A percentile compares a stretch with the other conserved stretches of the same genome.
These are phyloP conservation scores for Strongylocentrotus purpuratus DNA, from an alignment of 35 echinoderm and acorn worm genomes.

Conservation along the genomic window DNA sequence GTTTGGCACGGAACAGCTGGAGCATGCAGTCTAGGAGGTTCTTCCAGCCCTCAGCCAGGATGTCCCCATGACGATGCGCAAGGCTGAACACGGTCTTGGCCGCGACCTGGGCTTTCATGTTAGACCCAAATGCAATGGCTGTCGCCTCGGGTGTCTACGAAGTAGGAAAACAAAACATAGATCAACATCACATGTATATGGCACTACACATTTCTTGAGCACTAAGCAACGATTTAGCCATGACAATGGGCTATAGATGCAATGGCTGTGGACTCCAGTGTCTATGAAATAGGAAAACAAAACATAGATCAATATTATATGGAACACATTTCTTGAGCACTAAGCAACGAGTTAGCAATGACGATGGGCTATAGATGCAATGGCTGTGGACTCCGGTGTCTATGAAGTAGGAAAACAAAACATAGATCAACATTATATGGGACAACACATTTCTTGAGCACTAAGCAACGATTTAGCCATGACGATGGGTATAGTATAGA, in stretches of 20 bases:
- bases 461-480: slow-evolving; percentile 86
- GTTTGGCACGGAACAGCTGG: slow-evolving; percentile 91
- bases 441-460: slow-evolving; percentile 91
- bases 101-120: slow-evolving; percentile 90
- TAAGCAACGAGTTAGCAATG: slow-evolving; percentile 87
- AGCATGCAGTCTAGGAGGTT: slow-evolving; percentile 98
- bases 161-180: background rate
- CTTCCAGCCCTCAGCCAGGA: slow-evolving; percentile 96
- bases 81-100: slow-evolving; percentile 96
- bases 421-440: too few species aligned
- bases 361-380: slow-evolving; percentile 88
- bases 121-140: slow-evolving; percentile 82
- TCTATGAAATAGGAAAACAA: slow-evolving; percentile 35
- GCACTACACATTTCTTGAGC: slow-evolving; percentile 88
- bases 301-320: too few species aligned
- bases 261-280: slow-evolving; percentile 76
- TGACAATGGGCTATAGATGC: slow-evolving; percentile 94
- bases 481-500: slow-evolving; percentile 89
- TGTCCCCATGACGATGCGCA: slow-evolving; percentile 97
- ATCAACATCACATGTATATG: too few species aligned
- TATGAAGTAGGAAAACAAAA: background rate
- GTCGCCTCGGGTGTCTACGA: slow-evolving; percentile 79
- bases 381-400: slow-evolving; percentile 79
- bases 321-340: slow-evolving; percentile 91
- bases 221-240: slow-evolving; percentile 88